Evolutionary conservation across 1,140 invertebrate species (phyloP), one percentile per base, ranked within the genome.

Genomic region (Drosophila bocki): DNA sequence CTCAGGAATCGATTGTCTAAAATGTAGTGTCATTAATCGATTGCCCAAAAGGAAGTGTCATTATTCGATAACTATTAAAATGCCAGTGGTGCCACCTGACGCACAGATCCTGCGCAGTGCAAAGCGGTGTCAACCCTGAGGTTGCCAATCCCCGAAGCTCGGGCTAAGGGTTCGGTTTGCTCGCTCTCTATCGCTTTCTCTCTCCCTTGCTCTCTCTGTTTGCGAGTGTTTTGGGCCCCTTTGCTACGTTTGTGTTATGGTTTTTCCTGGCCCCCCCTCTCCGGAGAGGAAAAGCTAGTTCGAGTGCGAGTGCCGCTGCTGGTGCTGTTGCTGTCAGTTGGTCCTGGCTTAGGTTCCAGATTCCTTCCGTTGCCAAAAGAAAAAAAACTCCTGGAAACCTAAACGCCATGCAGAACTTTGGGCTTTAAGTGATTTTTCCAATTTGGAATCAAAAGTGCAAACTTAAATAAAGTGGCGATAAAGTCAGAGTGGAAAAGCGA

Each of bases 201-300:
- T 26, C 15, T 17, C 45, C 22, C 22, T 22, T 22, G 22, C 22
- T 37, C 44, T 60, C 37, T 68, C 33, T 59, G 62, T 44, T 57
- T 61, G 58, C 68, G 72, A 64, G 59, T 69, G 65, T 60, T 75
- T 85, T 75, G 60, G 56, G 51, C 19, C 62, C 41, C 22, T 22
- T 70, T 56, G 65, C 76, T 75, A 75, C 44, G 50, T 51, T 71
- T 50, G 59, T 68, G 68, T 84, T 65, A 86, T 82, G 80, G 61
- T 77, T 80, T 80, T 85, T 57, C 51, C 65, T 56, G 53, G 53
- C 53, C 11, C 59, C 19, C 47, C 13, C 50, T 26, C 11, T 2
- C 17, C 15, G 19, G 67, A 70, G 67, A 70, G 67, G 48, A 68
- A 68, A 68, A 47, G 39, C 63, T 70, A 70, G 63, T 70, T 54